These are phyloP conservation scores for Matsumyia berberina DNA, from an alignment of 2,888 invertebrate species.

Conservation along the genomic window DNA sequence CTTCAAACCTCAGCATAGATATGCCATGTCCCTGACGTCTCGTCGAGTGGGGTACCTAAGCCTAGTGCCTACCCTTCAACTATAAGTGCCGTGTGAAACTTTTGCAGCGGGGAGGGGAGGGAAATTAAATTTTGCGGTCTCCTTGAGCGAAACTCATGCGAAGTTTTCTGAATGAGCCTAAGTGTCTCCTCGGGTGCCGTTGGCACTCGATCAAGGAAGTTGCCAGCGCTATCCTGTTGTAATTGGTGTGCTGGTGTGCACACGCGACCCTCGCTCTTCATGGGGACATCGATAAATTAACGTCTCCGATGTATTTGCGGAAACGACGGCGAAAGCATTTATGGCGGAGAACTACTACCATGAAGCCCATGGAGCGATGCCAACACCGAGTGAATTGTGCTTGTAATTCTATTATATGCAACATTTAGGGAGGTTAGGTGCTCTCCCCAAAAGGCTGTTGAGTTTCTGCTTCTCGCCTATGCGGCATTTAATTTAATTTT, in stretches of 20 bases:
- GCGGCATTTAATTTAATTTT: conserved; percentile 65
- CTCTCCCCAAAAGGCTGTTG: not conserved
- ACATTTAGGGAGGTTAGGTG: conserved; percentile 22
- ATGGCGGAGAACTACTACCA: conserved; percentile 1
- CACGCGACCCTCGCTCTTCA: conserved; percentile 55
- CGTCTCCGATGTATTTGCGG: conserved; percentile 25
- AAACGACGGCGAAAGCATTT: conserved; percentile 52
- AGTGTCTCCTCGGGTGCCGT: conserved; percentile 33
- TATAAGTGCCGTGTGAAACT: conserved; percentile 34
- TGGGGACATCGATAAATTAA: conserved; percentile 60
- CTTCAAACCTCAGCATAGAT: conserved; percentile 45
- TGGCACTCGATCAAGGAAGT: conserved; percentile 68
- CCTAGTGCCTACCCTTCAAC: not conserved
- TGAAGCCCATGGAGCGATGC: conserved; percentile 41
- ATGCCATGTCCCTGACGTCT: not conserved
- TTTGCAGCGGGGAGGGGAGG: conserved; percentile 3
- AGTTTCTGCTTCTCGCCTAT: conserved; percentile 27
- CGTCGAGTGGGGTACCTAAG: not conserved
- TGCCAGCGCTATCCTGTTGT: conserved; percentile 50
- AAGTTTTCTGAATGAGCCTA: conserved; percentile 41
- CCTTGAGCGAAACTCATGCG: conserved; percentile 20
- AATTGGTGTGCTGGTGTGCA: conserved; percentile 62
- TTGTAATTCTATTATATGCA: conserved; percentile 55
- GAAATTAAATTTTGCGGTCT: conserved; percentile 70
- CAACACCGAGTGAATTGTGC: conserved; percentile 34